phyloP scores from a whole-genome alignment of 2,113 vertebrate genomes.

The Podarcis muralis region DNA sequence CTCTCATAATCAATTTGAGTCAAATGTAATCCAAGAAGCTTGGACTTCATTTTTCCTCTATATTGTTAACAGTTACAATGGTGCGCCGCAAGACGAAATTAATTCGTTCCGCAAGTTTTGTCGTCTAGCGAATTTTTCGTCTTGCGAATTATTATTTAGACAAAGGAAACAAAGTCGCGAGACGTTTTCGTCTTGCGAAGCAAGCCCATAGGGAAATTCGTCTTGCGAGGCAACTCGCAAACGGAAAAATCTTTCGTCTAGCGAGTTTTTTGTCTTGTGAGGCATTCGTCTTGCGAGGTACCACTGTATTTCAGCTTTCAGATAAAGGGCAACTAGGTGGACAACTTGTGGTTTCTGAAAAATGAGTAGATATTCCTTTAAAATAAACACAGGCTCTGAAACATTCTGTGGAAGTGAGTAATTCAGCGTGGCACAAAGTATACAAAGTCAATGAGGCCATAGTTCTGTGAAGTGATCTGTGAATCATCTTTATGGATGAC shows the following conservation, averaged over 20 bases:
- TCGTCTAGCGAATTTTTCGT: too few relatives aligned
- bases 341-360: background rate
- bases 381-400: background rate
- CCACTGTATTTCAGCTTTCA: background rate
- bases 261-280: too few relatives aligned
- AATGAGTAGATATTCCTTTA: slow-evolving; percentile 7
- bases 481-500: background rate
- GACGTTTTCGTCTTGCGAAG: too few relatives aligned
- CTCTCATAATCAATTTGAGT: background rate
- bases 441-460: background rate
- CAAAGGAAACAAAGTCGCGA: too few relatives aligned
- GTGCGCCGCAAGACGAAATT: too few relatives aligned
- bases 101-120: too few relatives aligned
- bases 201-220: too few relatives aligned
- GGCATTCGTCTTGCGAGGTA: too few relatives aligned
- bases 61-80: background rate
- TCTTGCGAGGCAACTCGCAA: too few relatives aligned
- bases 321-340: background rate
- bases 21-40: background rate
- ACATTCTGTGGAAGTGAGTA: background rate
- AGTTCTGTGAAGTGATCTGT: background rate
- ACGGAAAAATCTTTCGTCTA: too few relatives aligned
- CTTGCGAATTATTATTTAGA: too few relatives aligned
- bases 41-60: background rate
- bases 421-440: background rate